Conservation (phyloP, 2,113 vertebrate genomes). For the Gulo gulo region DNA sequence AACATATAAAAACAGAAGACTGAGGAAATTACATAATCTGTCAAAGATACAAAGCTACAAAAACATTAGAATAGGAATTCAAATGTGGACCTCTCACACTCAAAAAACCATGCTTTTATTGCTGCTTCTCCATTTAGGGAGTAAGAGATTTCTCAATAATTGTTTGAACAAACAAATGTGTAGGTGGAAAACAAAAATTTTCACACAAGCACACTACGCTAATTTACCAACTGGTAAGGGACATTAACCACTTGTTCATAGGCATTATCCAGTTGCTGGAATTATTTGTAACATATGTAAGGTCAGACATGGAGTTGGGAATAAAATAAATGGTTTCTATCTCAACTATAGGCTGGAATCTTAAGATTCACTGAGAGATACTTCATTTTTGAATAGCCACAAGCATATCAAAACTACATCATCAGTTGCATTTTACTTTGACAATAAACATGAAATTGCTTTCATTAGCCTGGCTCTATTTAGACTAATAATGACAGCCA, state of each 20-base stretch:
- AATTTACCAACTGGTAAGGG: conserved; percentile 35
- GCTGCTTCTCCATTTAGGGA: not conserved
- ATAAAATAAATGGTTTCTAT: conserved; percentile 19
- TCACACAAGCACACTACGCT: not conserved
- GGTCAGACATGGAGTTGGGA: not conserved
- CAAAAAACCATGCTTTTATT: not conserved
- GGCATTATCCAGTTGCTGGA: not conserved
- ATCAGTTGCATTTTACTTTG: conserved; percentile 4
- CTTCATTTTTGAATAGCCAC: conserved; percentile 27
- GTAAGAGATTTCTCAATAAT: not conserved
- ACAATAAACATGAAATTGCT: conserved; percentile 35
- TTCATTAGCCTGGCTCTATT: not conserved
- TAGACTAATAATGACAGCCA: not conserved
- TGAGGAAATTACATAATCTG: not conserved
- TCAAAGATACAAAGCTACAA: not conserved
- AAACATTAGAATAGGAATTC: not conserved
- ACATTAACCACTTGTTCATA: conserved; percentile 51
- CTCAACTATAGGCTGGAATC: not conserved
- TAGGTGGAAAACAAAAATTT: not conserved
- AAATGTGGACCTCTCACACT: not conserved
- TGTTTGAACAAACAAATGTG: conserved; percentile 17
- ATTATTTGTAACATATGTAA: conserved; percentile 21
- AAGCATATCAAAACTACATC: not conserved
- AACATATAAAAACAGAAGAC: not conserved
- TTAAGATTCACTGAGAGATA: not conserved